Base-by-base conservation (phyloP, 2,888 invertebrate species). In the Chouioia cunea region DNA sequence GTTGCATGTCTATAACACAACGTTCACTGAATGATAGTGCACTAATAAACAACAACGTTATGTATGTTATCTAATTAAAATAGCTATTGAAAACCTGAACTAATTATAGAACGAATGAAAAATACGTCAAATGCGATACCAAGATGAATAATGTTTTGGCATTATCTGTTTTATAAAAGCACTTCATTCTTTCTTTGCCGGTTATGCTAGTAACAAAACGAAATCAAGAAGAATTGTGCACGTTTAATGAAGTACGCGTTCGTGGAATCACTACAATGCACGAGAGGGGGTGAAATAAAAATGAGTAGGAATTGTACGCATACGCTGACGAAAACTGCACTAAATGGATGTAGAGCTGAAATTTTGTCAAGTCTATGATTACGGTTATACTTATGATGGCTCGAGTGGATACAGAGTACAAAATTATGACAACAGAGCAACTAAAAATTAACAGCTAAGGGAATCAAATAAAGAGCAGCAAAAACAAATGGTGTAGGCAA, bases 21-120 rank as follows among this genome's bases (percentile, higher is more conserved):
- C 59, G 65, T 47, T 54, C n/a, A 67, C 36, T 27, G 53, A 59
- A 53, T 15, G 23, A 27, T 58, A 58, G 65, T 65, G 71, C 62
- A 64, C 63, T 57, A 71, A 58, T 54, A 47, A 27, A 36, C 36
- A 27, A 36, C 36, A 36, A 36, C 36, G 36, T 8, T 36, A 44
- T 20, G 58, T 54, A 59, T 46, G 27, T 23, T 48, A 54, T 47
- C 48, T 44, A 60, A 56, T 58, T 36, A 65, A 15, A 54, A 60
- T 57, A 67, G 48, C 47, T 20, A 52, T 60, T 73, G 27, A 64
- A 63, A 56, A 56, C n/a, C 44, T 22, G 50, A 59, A 70, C 47
- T 59, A 54, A 68, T 18, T 50, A 62, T 69, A 62, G 56, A 43
- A 66, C 20, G 48, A 22, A 60, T 53, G 63, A 70, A 46, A 23